Conservation (phyloP, 1,140 invertebrate genomes). For the Anoplolepis gracilipes region DNA sequence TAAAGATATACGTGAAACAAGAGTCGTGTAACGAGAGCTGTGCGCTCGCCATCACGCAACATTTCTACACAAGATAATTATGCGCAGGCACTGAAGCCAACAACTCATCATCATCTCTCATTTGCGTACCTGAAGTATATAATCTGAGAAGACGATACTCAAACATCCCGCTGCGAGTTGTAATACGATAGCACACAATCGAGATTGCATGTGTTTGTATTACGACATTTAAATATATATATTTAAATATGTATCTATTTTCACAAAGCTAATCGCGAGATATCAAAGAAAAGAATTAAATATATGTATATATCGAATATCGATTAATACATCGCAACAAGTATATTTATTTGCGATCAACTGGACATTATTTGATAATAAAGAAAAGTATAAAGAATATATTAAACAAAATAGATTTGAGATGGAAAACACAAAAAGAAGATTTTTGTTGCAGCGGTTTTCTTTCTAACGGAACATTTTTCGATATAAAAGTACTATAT, state of each 20-base stretch:
- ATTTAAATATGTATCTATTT: no score
- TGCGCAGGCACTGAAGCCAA: slow-evolving; percentile 8
- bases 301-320: not conserved
- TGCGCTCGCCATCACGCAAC: slow-evolving; percentile 27
- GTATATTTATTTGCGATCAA: not conserved
- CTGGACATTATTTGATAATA: not conserved
- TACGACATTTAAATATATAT: not conserved
- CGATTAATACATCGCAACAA: not conserved
- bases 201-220: not conserved
- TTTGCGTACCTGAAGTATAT: slow-evolving; percentile 23
- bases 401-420: not conserved
- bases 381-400: not conserved
- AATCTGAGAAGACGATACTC: slow-evolving; percentile 7
- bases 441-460: not conserved
- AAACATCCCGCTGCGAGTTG: not conserved
- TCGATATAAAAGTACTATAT: slow-evolving; percentile 25
- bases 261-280: not conserved
- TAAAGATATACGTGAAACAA: not conserved
- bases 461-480: not conserved
- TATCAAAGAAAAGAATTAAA: not conserved
- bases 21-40: slow-evolving; percentile 31
- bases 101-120: slow-evolving; percentile 27
- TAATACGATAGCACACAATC: not conserved
- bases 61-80: slow-evolving; percentile 38
- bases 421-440: not conserved